A percentile compares a stretch with the other conserved stretches of the same genome.
Evolutionary conservation across 2,888 invertebrate species (phyloP).

Genomic region (Dioctria rufipes): DNA sequence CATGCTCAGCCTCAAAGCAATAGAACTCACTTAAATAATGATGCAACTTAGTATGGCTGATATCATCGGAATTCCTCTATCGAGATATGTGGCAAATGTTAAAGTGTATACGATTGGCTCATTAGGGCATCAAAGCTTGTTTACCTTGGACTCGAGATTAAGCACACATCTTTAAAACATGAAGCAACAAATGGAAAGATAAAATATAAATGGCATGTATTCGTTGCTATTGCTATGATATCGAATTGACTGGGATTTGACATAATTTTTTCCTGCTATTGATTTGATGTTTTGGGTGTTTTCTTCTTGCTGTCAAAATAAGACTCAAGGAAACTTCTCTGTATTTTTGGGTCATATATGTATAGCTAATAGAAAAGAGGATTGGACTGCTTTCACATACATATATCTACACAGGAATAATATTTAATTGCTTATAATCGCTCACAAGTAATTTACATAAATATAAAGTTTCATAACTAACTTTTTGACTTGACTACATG

Average conservation of each 20-base stretch:
- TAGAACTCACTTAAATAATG: neutral
- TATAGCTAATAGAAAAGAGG: too few relatives aligned
- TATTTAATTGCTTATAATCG: too few relatives aligned
- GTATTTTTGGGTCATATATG: too few relatives aligned
- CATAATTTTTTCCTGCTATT: neutral
- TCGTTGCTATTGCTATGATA: neutral
- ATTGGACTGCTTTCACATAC: too few relatives aligned
- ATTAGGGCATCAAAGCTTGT: constrained; percentile 50
- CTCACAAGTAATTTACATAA: too few relatives aligned
- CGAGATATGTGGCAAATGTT: constrained; percentile 29
- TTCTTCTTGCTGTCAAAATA: too few relatives aligned
- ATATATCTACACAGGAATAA: too few relatives aligned
- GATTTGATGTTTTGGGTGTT: neutral
- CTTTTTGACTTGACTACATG: too few relatives aligned
- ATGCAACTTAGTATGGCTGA: constrained; percentile 40
- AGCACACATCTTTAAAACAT: constrained; percentile 20
- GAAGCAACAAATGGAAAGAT: neutral
- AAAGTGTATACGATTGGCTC: constrained; percentile 21
- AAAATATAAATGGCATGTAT: constrained; percentile 1
- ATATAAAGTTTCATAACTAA: too few relatives aligned
- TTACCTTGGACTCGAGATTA: constrained; percentile 45
- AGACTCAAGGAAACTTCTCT: too few relatives aligned
- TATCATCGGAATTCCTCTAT: constrained; percentile 48
- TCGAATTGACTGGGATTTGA: neutral
- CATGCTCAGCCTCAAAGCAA: neutral